Evolutionary conservation across 2,113 vertebrate genomes (phyloP), one percentile per base, ranked within the genome.

Genomic region (Malurus alboscapulatus): DNA sequence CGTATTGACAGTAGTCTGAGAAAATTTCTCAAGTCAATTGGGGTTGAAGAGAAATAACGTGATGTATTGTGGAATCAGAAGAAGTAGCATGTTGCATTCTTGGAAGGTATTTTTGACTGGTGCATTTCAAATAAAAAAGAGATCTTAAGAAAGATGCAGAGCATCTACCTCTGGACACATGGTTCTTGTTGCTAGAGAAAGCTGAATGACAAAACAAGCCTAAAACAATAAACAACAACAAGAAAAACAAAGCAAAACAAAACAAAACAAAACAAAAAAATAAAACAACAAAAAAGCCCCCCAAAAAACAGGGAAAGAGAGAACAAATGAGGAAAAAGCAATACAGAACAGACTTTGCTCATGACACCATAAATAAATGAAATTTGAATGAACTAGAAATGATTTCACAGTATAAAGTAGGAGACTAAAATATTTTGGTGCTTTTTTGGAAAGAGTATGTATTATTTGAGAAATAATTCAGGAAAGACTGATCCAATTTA

Each of bases 391-490:
- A 80, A 36, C 8, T 42, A 6, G 50, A 86, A 73, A 79, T 12
- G 0, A 77, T 54, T 80, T 51, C 12, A 51, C 24, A 44, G 13
- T 20, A n/a, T 53, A 51, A 62, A 87, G 2, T 0, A 0, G 5
- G 13, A 26, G 9, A 58, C 7, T 48, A 27, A 80, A 90, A 93
- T 45, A 36, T 2, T 12, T 47, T 6, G 36, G 12, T 63, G 26
- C 5, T 7, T 44, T 71, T 69, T 59, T 63, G 14, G 32, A 51
- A 55, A 83, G 3, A 29, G 3, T n/a, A 51, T 4, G 0, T 26
- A 22, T 27, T 71, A 61, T 63, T 75, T 61, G 18, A 81, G 29
- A 93, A 92, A 57, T 15, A 77, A 26, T 54, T 65, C 14, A 50
- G 55, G 20, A 81, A 80, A 55, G 12, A n/a, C 7, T 27, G 19